These are phyloP conservation scores for Telmatochromis sp. DNA, from an alignment of 2,113 vertebrate species.

Conservation along the genomic window DNA sequence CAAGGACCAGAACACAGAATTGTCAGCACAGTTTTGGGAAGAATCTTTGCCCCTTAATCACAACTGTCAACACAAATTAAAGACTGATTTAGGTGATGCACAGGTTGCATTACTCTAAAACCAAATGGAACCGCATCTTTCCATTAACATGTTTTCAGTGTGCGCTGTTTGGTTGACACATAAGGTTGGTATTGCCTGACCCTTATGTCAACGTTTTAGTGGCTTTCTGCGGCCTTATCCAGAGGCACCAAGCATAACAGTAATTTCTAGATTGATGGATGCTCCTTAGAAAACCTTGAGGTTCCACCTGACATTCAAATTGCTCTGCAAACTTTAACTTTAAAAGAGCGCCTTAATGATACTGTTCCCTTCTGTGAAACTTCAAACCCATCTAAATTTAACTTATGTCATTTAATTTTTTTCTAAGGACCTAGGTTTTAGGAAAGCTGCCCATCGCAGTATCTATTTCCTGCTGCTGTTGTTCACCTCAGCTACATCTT, in stretches of 20 bases:
- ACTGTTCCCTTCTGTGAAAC: neutral
- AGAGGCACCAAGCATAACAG: neutral
- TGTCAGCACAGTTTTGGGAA: neutral
- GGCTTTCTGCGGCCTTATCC: neutral
- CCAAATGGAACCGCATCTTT: neutral
- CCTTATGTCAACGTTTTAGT: neutral
- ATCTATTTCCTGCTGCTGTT: neutral
- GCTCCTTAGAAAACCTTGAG: neutral
- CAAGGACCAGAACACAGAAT: neutral
- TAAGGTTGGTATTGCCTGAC: neutral
- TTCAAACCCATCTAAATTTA: neutral
- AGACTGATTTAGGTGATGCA: neutral
- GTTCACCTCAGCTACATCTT: constrained; percentile 86
- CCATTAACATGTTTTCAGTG: neutral
- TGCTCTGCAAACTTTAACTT: neutral
- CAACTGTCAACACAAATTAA: neutral
- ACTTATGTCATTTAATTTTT: neutral
- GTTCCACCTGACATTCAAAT: neutral
- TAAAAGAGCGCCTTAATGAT: neutral
- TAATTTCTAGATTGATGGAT: neutral
- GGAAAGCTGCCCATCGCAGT: neutral
- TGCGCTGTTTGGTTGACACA: neutral
- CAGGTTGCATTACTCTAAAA: neutral
- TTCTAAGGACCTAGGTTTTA: neutral
- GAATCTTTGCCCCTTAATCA: neutral